Evolutionary conservation across 1,140 invertebrate genomes (phyloP).

Genomic region (Aphidius gifuensis): DNA sequence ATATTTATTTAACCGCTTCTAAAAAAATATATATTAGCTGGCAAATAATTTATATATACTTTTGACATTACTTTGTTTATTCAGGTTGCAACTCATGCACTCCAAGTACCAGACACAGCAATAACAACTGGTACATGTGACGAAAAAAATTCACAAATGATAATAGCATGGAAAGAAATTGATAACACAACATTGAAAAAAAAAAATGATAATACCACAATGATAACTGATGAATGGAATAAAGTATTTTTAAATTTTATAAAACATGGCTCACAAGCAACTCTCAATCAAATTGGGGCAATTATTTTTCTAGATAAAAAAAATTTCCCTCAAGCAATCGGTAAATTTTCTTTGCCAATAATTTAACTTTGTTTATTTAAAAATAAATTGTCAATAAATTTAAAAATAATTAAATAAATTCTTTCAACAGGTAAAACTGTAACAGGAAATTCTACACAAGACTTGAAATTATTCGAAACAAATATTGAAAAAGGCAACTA

Average conservation of each 20-base stretch:
- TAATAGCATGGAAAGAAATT: slow-evolving; percentile 14
- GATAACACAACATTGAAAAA: slow-evolving; percentile 4
- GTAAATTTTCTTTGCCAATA: slow-evolving; percentile 2
- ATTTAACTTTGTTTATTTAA: background rate
- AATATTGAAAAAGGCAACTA: slow-evolving; percentile 14
- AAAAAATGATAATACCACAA: background rate
- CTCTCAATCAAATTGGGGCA: slow-evolving; percentile 8
- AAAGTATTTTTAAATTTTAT: slow-evolving; percentile 13
- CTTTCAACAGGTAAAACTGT: slow-evolving; percentile 11
- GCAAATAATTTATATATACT: background rate
- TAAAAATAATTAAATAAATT: background rate
- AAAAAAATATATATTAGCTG: background rate
- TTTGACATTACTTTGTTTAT: slow-evolving; percentile 9
- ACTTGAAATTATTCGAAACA: slow-evolving; percentile 23
- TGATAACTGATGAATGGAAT: background rate
- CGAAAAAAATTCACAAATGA: slow-evolving; percentile 21
- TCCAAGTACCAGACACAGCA: slow-evolving; percentile 26
- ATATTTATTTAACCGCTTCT: background rate
- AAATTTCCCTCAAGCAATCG: slow-evolving; percentile 8
- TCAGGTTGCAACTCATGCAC: slow-evolving; percentile 11
- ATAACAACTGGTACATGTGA: slow-evolving; percentile 24
- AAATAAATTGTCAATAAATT: background rate
- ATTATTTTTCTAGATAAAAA: slow-evolving; percentile 11
- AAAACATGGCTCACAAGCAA: background rate
- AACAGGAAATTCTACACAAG: slow-evolving; percentile 4